These are phyloP conservation scores for Chaetura pelagica DNA, from an alignment of 2,113 vertebrate species.

Conservation along the genomic window DNA sequence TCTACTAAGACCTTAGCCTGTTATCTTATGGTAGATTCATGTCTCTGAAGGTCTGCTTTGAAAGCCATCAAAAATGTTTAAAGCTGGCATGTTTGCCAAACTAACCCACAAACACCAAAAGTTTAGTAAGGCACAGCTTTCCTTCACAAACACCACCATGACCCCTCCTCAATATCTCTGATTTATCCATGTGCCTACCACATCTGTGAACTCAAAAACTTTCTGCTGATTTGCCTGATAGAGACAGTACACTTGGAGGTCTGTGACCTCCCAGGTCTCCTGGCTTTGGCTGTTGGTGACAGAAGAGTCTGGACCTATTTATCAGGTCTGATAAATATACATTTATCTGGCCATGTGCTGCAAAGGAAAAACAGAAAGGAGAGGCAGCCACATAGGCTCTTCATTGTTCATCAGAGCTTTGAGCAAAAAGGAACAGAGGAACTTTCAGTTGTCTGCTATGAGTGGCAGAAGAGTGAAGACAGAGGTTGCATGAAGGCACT, in stretches of 20 bases:
- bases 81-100: not conserved
- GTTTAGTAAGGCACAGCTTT: not conserved
- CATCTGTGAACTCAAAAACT: not conserved
- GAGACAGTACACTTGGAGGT: not conserved
- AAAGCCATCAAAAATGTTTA: not conserved
- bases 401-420: not conserved
- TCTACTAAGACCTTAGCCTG: not conserved
- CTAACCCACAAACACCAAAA: not conserved
- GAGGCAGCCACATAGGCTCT: not conserved
- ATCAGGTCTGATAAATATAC: not conserved
- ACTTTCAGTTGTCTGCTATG: not conserved
- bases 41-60: not conserved
- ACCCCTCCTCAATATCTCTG: not conserved
- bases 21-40: fast-evolving
- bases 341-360: not conserved
- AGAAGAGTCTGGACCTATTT: not conserved
- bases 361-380: not conserved
- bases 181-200: not conserved
- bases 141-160: not conserved
- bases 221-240: not conserved
- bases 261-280: not conserved
- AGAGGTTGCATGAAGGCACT: not conserved
- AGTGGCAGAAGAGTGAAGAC: not conserved
- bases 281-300: not conserved
- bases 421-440: not conserved